phyloP scores from a whole-genome alignment of 2,797 vertebrate species.

The Balearica regulorum region DNA sequence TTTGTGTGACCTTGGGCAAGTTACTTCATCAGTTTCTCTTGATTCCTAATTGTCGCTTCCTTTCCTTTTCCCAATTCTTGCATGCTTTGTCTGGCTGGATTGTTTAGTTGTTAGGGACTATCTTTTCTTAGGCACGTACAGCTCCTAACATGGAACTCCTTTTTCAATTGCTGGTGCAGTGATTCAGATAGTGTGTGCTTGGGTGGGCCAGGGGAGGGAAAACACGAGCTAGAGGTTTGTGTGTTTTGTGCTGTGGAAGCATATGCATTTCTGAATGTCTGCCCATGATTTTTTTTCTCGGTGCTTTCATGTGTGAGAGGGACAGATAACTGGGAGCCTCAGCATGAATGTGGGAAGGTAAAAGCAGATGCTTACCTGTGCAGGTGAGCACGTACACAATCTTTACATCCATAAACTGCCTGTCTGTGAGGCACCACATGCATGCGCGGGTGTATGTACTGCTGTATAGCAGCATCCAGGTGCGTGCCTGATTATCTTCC shows the following conservation, averaged over 20 bases:
- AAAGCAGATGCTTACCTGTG: constrained; percentile 26
- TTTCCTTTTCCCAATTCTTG: neutral
- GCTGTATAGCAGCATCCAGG: neutral
- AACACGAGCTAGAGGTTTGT: neutral
- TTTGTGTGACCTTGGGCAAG: neutral
- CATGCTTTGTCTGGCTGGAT: neutral
- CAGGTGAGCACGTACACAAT: constrained; percentile 53
- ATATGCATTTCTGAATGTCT: neutral
- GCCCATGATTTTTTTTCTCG: neutral
- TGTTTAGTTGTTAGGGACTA: neutral
- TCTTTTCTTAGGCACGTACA: neutral
- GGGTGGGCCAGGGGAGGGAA: constrained; percentile 14
- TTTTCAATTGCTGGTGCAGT: neutral
- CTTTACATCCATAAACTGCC: neutral
- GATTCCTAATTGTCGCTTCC: neutral
- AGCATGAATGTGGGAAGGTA: constrained; percentile 16
- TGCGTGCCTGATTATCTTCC: constrained; percentile 45
- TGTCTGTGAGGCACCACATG: constrained; percentile 11
- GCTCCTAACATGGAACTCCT: neutral
- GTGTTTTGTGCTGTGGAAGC: neutral
- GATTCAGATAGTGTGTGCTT: neutral
- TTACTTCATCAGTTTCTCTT: neutral
- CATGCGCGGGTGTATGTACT: neutral
- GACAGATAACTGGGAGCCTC: constrained; percentile 9
- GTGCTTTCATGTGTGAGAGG: constrained; percentile 35